A percentile compares a stretch with the other conserved stretches of the same genome.
Conservation (phyloP, 1,140 invertebrate genomes). For the Holcopasites calliopsidis region DNA sequence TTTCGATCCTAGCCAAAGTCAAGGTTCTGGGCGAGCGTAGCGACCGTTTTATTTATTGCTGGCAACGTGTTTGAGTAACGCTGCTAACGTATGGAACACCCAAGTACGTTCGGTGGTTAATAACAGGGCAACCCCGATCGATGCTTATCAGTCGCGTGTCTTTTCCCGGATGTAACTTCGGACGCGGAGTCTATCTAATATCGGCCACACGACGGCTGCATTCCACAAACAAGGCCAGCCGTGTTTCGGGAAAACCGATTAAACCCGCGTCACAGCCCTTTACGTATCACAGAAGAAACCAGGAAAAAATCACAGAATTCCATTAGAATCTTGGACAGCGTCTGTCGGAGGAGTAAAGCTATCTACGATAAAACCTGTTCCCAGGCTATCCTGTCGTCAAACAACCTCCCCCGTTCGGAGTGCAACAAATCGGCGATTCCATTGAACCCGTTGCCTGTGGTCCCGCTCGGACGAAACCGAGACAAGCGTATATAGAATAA, state of each 20-base stretch:
- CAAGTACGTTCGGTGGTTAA: too few relatives aligned
- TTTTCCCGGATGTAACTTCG: not conserved
- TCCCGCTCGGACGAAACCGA: too few relatives aligned
- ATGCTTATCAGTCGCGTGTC: constrained; percentile 5
- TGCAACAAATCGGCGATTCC: too few relatives aligned
- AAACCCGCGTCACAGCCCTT: not conserved
- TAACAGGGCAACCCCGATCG: not conserved
- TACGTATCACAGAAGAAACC: not conserved
- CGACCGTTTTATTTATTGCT: not conserved
- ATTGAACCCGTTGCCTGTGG: too few relatives aligned
- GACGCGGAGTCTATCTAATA: not conserved
- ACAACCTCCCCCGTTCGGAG: too few relatives aligned
- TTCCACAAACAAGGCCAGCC: not conserved
- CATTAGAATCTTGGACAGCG: not conserved
- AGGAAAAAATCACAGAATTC: too few relatives aligned
- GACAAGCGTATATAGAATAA: too few relatives aligned
- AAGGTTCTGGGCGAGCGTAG: constrained; percentile 1
- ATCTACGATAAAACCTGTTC: too few relatives aligned
- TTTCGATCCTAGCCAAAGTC: constrained; percentile 2
- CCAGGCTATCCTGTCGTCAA: too few relatives aligned
- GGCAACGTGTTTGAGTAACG: not conserved
- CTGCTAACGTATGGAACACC: too few relatives aligned
- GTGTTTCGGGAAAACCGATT: not conserved
- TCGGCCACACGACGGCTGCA: not conserved
- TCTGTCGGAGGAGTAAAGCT: too few relatives aligned